Conservation (phyloP, 2,113 vertebrate species). For the Lanius ludovicianus region DNA sequence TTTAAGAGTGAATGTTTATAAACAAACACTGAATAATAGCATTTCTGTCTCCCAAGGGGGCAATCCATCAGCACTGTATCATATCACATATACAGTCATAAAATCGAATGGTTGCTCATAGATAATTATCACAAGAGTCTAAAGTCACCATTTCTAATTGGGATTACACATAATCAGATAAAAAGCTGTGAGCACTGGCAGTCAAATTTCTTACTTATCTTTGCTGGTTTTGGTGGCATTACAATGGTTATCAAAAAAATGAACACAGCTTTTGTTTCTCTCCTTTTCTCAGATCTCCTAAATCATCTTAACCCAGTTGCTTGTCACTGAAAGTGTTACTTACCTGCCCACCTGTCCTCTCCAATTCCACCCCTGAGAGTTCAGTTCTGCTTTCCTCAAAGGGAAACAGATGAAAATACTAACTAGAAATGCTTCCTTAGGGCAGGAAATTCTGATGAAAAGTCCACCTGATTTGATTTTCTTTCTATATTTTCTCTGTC, state of each 20-base stretch:
- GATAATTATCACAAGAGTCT: not conserved
- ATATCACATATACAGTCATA: not conserved
- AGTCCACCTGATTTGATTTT: not conserved
- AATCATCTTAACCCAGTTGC: not conserved
- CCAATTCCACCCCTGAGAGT: not conserved
- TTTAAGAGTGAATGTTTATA: not conserved
- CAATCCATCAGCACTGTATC: not conserved
- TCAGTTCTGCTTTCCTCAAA: not conserved
- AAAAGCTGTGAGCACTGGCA: not conserved
- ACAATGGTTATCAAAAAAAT: not conserved
- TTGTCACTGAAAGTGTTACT: not conserved
- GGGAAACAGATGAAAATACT: not conserved
- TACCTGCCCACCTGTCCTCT: not conserved
- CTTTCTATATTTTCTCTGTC: not conserved
- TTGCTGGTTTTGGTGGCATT: not conserved
- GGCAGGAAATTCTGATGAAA: not conserved
- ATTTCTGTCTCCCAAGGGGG: not conserved
- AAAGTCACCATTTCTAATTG: not conserved
- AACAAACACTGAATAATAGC: not conserved
- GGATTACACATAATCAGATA: not conserved
- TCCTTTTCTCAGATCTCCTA: not conserved
- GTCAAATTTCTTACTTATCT: not conserved
- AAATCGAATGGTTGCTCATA: not conserved
- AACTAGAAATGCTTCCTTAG: not conserved
- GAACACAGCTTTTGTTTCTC: not conserved